Evolutionary conservation across 1,140 invertebrate genomes (phyloP), one percentile per base, ranked within the genome.

Genomic region (Metopolophium dirhodum): DNA sequence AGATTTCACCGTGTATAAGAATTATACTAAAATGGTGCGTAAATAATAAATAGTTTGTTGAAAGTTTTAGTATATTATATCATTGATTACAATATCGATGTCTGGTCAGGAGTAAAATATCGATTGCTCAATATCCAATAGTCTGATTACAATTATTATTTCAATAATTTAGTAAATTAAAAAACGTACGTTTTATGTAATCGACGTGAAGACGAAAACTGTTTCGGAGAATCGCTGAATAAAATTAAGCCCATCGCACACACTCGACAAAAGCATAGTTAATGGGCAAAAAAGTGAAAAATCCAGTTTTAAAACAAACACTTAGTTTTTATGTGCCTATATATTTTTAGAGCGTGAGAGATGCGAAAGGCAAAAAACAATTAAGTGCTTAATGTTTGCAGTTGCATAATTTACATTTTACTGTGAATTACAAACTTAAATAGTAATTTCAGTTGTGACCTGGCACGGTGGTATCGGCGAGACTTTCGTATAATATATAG

Each of bases 361-460:
- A 86, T 45, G 41, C 83, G 37, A 86, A 86, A 86, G 41, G 83
- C 0, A 45, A 45, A 86, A 45, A 45, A 41, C 83, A 86, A 45
- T 86, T 86, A 86, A 86, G 83, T 30, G 37, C 83, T 86, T 45
- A 45, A 86, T 86, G 83, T 86, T 86, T 30, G 22, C 23, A 45
- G 83, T 86, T 86, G 41, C 41, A 86, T 86, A 45, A 86, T 86
- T 86, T 86, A 14, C 9, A 45, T 86, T 86, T 45, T 86, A 45
- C 23, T 26, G 41, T 86, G 9, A 45, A 45, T 86, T 86, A 86
- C 30, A 86, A 86, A 45, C 83, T 86, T 45, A 26, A 41, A 51
- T 51, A 86, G 23, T 45, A 2, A 86, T 86, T 86, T 41, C 9
- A 14, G 26, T 45, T 23, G 41, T 77, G 61, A 86, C 23, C 41